phyloP scores from a whole-genome alignment of 2,888 invertebrate genomes.

The Drosophila histrio region DNA sequence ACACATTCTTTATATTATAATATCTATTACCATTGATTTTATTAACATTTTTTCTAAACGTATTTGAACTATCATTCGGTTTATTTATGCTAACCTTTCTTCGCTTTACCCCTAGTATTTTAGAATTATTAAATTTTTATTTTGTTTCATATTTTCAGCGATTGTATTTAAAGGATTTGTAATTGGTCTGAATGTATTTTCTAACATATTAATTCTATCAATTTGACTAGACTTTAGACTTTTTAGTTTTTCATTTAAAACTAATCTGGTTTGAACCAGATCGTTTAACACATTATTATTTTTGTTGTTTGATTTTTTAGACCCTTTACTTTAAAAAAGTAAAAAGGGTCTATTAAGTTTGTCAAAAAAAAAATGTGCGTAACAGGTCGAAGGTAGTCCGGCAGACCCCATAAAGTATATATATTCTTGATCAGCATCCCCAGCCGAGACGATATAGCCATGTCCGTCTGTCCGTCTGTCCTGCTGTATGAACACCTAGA shows the following conservation, averaged over 20 bases:
- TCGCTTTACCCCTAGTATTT: background rate
- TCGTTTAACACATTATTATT: constrained; percentile 2
- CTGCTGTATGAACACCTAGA: too few species aligned
- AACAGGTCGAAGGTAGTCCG: too few species aligned
- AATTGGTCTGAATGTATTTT: constrained; percentile 7
- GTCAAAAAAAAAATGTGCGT: too few species aligned
- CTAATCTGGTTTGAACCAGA: constrained; percentile 2
- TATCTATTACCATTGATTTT: background rate
- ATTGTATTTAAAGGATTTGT: constrained; percentile 6
- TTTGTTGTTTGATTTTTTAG: background rate
- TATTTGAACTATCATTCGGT: background rate
- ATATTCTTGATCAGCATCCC: too few species aligned
- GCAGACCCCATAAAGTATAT: too few species aligned
- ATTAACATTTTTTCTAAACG: background rate
- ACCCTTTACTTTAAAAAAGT: too few species aligned
- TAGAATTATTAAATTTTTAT: background rate
- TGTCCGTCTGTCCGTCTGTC: too few species aligned
- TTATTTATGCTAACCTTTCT: too few species aligned
- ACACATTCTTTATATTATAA: background rate
- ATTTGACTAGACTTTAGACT: constrained; percentile 6
- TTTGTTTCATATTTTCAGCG: constrained; percentile 1
- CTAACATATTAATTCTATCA: constrained; percentile 1
- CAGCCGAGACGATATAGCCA: too few species aligned
- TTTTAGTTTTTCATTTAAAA: constrained; percentile 8
- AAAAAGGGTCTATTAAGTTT: too few species aligned